Conservation (phyloP, 2,888 invertebrate species). For the Patella caerulea region DNA sequence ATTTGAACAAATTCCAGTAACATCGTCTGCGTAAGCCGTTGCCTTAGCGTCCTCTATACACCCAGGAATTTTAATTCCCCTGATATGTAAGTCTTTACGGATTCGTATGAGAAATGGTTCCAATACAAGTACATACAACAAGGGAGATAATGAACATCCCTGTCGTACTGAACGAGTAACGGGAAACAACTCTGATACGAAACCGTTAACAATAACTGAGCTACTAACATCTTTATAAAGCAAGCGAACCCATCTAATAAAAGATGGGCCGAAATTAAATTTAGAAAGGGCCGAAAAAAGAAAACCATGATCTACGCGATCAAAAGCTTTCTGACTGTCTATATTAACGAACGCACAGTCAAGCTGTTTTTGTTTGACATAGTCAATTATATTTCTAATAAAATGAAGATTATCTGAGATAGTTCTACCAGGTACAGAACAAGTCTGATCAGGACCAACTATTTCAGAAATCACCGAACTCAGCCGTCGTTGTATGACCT, state of each 20-base stretch:
- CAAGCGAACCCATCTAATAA: constrained; percentile 22
- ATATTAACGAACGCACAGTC: constrained; percentile 25
- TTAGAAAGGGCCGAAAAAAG: constrained; percentile 34
- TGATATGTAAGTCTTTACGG: constrained; percentile 3
- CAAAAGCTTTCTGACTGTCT: constrained; percentile 49
- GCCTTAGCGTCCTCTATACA: background rate
- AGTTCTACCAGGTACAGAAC: constrained; percentile 18
- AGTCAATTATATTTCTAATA: constrained; percentile 26
- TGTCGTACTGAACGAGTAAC: constrained; percentile 36
- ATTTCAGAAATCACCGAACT: constrained; percentile 17
- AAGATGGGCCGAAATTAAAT: constrained; percentile 40
- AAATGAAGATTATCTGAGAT: constrained; percentile 24
- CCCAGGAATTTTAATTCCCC: background rate
- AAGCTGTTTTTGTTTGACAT: constrained; percentile 16
- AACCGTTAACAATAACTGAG: constrained; percentile 38
- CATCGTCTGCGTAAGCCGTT: background rate
- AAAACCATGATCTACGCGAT: constrained; percentile 42
- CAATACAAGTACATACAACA: constrained; percentile 32
- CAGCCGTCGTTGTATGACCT: constrained; percentile 23
- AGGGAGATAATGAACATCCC: constrained; percentile 35
- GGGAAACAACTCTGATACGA: constrained; percentile 35
- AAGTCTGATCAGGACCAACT: constrained; percentile 24
- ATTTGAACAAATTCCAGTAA: background rate
- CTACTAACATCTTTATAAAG: constrained; percentile 37
- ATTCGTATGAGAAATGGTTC: constrained; percentile 27